Evolutionary conservation across 2,888 invertebrate genomes (phyloP), one percentile per base, ranked within the genome.

Genomic region (Orthonevra nobilis): DNA sequence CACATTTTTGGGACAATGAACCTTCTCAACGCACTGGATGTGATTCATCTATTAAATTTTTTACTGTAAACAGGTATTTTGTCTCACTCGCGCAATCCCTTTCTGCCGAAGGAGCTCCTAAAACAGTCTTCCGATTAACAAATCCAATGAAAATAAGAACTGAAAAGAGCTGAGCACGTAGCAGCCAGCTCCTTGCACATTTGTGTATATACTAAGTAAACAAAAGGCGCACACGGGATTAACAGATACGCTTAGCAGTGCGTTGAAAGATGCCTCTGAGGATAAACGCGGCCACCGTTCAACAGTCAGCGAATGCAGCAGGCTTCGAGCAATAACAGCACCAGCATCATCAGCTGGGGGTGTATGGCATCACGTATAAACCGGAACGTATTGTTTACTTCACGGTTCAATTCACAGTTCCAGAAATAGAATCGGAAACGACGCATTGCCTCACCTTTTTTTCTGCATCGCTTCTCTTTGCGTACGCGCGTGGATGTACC

Each of bases 351-450:
- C 36, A 36, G 28, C 54, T 38, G 4, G 5, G 23, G 23, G 23
- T 23, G 5, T 23, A 5, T 23, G 5, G n/a, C n/a, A n/a, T n/a
- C 5, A 23, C 23, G 23, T 4, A 23, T 5, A 5, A 23, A 23
- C 23, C 12, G 20, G 26, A 60, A 77, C 52, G 77, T 64, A 72
- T 60, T 77, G 77, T 77, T 77, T 77, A 77, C 77, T 72, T 72
- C 72, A 77, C 64, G 64, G 77, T 77, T 77, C 64, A 60, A n/a
- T 77, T 4, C 5, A 5, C 5, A 64, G 64, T 54, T 72, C 60
- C 64, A 60, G 72, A 77, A 77, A 77, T 77, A 77, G 77, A 77
- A 72, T 66, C 44, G 72, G 40, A 64, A 64, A 46, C 44, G 64
- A 40, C 77, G 64, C 72, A 54, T 64, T 64, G 72, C 32, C 64